These are phyloP conservation scores for Holothuria leucospilota DNA, from an alignment of 53 echinoderm and acorn worm genomes.

Conservation along the genomic window DNA sequence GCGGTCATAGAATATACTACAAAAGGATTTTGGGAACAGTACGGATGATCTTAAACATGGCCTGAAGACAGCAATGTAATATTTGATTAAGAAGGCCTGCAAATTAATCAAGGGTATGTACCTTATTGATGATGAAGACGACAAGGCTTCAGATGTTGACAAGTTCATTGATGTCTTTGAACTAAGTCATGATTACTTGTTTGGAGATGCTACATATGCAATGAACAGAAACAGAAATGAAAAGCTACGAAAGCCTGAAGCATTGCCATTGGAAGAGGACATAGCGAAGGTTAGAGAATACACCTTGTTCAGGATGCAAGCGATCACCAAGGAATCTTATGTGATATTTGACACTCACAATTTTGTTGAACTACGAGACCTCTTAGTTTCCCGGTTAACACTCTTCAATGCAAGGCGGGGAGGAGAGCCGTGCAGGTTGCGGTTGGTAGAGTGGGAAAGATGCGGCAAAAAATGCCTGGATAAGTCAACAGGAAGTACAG, in stretches of 20 bases:
- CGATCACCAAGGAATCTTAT: conserved; percentile 46
- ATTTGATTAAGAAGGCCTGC: conserved; percentile 49
- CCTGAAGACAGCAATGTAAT: conserved; percentile 71
- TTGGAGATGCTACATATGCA: conserved; percentile 76
- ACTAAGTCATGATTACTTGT: conserved; percentile 58
- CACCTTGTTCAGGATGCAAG: conserved; percentile 23
- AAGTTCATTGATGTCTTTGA: conserved; percentile 72
- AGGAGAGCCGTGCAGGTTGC: conserved; percentile 54
- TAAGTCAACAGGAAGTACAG: conserved; percentile 11
- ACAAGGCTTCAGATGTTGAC: conserved; percentile 66
- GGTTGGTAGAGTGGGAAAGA: conserved; percentile 44
- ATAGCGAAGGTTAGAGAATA: conserved; percentile 62
- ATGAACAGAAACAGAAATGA: conserved; percentile 54
- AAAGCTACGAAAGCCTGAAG: conserved; percentile 63
- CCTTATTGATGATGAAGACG: conserved; percentile 57
- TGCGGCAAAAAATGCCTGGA: conserved; percentile 43
- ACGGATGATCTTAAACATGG: conserved; percentile 58
- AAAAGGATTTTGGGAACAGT: background rate
- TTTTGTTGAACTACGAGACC: conserved; percentile 53
- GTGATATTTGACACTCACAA: conserved; percentile 45
- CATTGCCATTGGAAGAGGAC: conserved; percentile 71
- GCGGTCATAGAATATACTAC: conserved; percentile 46
- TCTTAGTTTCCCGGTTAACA: conserved; percentile 56
- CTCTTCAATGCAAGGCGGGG: conserved; percentile 74
- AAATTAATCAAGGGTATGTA: conserved; percentile 54